Evolutionary conservation across 2,888 invertebrate genomes (phyloP).

Genomic region (Tenthredo scrophulariae): DNA sequence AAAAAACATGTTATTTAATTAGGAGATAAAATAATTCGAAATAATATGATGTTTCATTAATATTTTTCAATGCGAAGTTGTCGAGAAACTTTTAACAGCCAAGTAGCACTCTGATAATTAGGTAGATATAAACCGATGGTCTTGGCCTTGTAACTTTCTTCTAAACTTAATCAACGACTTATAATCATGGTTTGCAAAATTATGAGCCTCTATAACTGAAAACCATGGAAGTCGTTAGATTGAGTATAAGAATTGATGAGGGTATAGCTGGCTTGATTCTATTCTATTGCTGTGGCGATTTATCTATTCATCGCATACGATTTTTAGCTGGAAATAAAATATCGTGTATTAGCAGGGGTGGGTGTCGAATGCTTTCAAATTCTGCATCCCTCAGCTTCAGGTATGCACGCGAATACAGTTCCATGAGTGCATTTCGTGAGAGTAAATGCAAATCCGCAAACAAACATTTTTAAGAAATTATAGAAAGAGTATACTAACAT

Average conservation of each 20-base stretch:
- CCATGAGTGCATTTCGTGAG: not conserved
- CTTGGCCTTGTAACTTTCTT: not conserved
- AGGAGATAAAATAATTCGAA: not conserved
- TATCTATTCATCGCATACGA: not conserved
- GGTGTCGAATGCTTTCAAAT: not conserved
- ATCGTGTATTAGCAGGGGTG: not conserved
- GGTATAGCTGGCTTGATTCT: not conserved
- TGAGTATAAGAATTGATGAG: not conserved
- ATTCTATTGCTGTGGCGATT: not conserved
- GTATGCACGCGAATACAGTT: not conserved
- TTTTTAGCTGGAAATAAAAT: not conserved
- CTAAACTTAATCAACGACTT: not conserved
- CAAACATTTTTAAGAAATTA: not conserved
- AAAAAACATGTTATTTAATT: not conserved
- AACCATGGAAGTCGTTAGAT: not conserved
- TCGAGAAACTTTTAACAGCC: not conserved
- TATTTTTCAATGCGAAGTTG: not conserved
- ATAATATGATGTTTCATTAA: not conserved
- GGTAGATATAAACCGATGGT: not conserved
- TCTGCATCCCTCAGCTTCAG: not conserved
- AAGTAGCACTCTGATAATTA: not conserved
- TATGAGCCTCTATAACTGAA: not conserved
- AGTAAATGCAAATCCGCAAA: not conserved
- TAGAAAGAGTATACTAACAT: not conserved
- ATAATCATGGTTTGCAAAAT: not conserved